Percentiles rank a stretch among this genome's conserved stretches.
These are phyloP conservation scores for Danionella cerebrum DNA, from an alignment of 2,113 vertebrate species.

Conservation along the genomic window DNA sequence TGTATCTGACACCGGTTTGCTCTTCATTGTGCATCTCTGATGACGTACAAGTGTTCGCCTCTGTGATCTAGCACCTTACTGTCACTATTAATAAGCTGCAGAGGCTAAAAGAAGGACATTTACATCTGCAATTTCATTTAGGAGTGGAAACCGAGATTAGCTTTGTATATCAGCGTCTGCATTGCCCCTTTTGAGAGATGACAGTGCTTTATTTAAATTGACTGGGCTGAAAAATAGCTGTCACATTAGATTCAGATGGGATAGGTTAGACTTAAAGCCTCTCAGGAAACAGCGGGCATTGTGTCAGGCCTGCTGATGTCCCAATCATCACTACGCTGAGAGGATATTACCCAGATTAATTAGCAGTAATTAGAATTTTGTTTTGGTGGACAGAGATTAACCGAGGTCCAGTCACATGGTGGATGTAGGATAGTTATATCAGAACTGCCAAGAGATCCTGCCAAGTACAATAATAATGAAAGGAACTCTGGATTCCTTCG, in stretches of 20 bases:
- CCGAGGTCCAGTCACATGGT: conserved; percentile 42
- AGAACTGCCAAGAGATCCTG: too few species aligned
- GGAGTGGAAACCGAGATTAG: conserved; percentile 46
- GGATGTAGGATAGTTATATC: conserved; percentile 35
- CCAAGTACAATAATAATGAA: too few species aligned
- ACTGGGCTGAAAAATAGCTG: conserved; percentile 62
- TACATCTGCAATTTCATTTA: conserved; percentile 58
- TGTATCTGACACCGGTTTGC: conserved; percentile 45
- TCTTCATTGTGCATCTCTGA: conserved; percentile 45
- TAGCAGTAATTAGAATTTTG: conserved; percentile 53
- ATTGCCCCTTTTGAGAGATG: conserved; percentile 61
- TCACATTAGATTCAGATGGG: conserved; percentile 50
- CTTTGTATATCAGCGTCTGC: conserved; percentile 36
- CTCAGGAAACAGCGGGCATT: conserved; percentile 42
- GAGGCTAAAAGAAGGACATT: conserved; percentile 59
- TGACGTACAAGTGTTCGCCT: conserved; percentile 51
- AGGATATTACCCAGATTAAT: conserved; percentile 63
- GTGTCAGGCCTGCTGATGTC: conserved; percentile 57
- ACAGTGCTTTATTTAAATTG: conserved; percentile 68
- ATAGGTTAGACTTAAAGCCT: conserved; percentile 41
- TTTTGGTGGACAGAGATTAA: conserved; percentile 55
- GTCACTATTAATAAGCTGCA: conserved; percentile 61
- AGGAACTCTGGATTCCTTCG: too few species aligned
- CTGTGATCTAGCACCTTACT: conserved; percentile 53
- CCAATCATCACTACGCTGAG: conserved; percentile 58